Percentiles rank a stretch among this genome's conserved stretches.
Conservation (phyloP, 1,140 invertebrate genomes). For the Penaeus chinensis region DNA sequence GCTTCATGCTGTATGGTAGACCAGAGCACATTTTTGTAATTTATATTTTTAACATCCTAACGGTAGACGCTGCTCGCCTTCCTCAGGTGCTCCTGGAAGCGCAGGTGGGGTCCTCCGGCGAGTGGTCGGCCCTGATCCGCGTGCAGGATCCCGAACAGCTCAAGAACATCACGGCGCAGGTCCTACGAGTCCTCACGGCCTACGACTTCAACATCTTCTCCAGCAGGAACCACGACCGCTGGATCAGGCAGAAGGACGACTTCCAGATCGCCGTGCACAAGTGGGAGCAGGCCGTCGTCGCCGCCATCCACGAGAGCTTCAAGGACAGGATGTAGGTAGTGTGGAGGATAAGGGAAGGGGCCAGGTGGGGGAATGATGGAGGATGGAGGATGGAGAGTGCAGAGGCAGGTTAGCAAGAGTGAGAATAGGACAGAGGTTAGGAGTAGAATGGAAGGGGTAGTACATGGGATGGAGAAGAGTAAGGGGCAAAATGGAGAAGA, state of each 20-base stretch:
- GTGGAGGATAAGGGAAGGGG: not conserved
- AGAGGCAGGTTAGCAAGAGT: not conserved
- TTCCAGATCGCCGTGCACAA: constrained; percentile 53
- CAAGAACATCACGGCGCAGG: constrained; percentile 48
- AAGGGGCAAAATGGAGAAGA: too few relatives aligned
- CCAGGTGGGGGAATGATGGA: not conserved
- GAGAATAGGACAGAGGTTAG: not conserved
- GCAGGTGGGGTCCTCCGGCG: constrained; percentile 53
- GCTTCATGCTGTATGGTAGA: too few relatives aligned
- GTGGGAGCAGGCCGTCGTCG: constrained; percentile 53
- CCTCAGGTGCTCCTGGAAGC: constrained; percentile 55
- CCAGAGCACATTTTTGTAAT: too few relatives aligned
- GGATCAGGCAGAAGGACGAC: constrained; percentile 62
- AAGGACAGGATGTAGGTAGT: constrained; percentile 53
- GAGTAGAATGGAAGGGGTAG: not conserved
- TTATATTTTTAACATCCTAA: too few relatives aligned
- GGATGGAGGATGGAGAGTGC: too few relatives aligned
- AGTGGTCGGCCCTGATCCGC: constrained; percentile 60
- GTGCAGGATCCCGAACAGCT: constrained; percentile 48
- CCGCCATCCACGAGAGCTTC: constrained; percentile 55
- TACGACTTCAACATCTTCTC: constrained; percentile 64
- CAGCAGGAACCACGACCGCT: constrained; percentile 58
- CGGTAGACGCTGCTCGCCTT: not conserved
- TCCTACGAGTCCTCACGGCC: constrained; percentile 54
- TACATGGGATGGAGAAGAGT: too few relatives aligned